Percentiles rank a stretch among this genome's conserved stretches.
These are phyloP conservation scores for Aporophyla nigra DNA, from an alignment of 2,888 invertebrate species.

Conservation along the genomic window DNA sequence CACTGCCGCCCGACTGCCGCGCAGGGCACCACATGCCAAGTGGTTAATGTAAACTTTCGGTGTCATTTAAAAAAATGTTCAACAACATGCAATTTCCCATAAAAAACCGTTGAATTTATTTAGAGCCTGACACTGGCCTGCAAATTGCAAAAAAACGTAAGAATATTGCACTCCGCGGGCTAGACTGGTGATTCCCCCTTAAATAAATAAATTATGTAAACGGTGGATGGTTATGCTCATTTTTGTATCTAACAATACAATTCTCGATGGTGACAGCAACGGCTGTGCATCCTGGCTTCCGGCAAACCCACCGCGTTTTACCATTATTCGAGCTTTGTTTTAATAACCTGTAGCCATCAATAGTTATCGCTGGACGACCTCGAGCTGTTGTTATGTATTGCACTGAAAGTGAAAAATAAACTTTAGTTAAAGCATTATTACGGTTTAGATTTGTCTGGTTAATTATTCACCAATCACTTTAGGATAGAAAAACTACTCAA, in stretches of 20 bases:
- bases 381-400: conserved; percentile 19
- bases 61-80: no score
- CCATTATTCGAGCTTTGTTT: conserved; percentile 10
- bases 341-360: conserved; percentile 23
- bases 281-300: conserved; percentile 26
- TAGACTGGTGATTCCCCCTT: no score
- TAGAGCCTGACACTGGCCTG: no score
- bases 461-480: not conserved
- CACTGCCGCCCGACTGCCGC: no score
- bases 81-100: no score
- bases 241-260: conserved; percentile 15
- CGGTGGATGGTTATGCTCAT: conserved; percentile 30
- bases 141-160: no score
- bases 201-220: no score
- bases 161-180: no score
- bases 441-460: not conserved
- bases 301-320: conserved; percentile 34
- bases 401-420: conserved; percentile 26
- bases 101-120: no score
- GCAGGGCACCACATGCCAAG: no score
- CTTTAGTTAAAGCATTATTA: not conserved
- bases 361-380: conserved; percentile 23
- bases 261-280: conserved; percentile 21
- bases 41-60: no score
- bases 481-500: not conserved